phyloP scores from a whole-genome alignment of 2,797 vertebrate species.

The Acropternis orthonyx region DNA sequence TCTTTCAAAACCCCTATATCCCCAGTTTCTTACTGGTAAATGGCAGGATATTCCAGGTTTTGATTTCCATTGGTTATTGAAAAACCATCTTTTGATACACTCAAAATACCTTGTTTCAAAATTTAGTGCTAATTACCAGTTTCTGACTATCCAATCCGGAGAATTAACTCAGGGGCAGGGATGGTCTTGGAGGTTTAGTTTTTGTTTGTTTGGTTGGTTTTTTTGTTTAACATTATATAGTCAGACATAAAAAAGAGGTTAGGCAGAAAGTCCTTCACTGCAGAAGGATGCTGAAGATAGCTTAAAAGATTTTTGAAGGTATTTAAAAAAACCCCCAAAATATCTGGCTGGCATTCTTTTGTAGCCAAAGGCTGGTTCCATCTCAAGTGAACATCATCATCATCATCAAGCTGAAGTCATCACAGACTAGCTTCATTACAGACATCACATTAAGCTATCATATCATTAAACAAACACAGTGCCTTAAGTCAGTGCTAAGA shows the following conservation, averaged over 20 bases:
- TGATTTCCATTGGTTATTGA: neutral
- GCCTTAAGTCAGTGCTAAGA: neutral
- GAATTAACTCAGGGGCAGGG: neutral
- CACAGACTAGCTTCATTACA: neutral
- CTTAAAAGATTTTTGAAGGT: neutral
- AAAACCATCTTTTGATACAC: neutral
- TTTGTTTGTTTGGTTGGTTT: rapidly evolving
- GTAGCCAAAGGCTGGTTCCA: neutral
- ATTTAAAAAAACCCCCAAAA: neutral
- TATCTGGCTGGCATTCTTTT: neutral
- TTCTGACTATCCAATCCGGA: neutral
- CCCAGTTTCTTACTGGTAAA: neutral
- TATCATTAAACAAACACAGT: neutral
- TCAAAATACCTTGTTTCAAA: neutral
- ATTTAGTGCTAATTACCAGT: neutral
- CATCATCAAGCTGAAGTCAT: neutral
- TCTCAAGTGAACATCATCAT: neutral
- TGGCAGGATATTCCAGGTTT: neutral
- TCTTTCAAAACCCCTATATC: neutral
- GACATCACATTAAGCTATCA: neutral
- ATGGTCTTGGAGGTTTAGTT: neutral
- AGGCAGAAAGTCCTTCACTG: neutral
- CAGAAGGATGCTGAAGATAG: neutral
- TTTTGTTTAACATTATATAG: neutral
- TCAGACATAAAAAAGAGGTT: neutral